Conservation (phyloP, 2,888 invertebrate species). For the Litoditis marina region DNA sequence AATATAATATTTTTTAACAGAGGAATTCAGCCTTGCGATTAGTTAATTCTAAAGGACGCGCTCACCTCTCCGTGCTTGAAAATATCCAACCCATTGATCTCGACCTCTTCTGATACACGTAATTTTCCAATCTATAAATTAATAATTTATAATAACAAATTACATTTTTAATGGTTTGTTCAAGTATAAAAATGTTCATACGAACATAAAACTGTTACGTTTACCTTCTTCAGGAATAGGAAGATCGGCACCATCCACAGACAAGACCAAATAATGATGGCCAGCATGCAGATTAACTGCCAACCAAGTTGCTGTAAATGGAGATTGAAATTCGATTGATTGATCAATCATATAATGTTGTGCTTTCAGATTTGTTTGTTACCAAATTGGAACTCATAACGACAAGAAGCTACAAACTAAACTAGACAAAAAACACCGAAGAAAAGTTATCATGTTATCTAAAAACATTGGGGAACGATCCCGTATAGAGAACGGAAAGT, state of each 20-base stretch:
- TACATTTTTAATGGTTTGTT: no score
- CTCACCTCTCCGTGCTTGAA: conserved; percentile 45
- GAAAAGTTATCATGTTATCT: no score
- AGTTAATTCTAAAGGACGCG: no score
- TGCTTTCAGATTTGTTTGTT: no score
- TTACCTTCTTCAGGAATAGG: conserved; percentile 30
- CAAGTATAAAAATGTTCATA: neutral
- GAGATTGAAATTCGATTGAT: neutral
- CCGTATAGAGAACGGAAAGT: no score
- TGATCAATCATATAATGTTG: no score
- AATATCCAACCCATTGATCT: conserved; percentile 47
- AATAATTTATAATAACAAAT: no score
- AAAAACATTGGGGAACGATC: no score
- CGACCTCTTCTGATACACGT: conserved; percentile 42
- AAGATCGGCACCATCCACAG: conserved; percentile 45
- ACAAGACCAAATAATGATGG: conserved; percentile 42
- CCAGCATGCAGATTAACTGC: conserved; percentile 42
- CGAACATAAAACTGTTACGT: neutral
- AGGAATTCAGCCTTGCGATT: no score
- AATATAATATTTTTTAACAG: no score
- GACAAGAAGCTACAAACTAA: no score
- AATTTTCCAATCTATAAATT: conserved; percentile 33
- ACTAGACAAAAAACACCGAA: no score
- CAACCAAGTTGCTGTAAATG: conserved; percentile 48
- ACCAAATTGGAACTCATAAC: neutral